Evolutionary conservation across 2,113 vertebrate species (phyloP).

Genomic region (Furnarius figulus): DNA sequence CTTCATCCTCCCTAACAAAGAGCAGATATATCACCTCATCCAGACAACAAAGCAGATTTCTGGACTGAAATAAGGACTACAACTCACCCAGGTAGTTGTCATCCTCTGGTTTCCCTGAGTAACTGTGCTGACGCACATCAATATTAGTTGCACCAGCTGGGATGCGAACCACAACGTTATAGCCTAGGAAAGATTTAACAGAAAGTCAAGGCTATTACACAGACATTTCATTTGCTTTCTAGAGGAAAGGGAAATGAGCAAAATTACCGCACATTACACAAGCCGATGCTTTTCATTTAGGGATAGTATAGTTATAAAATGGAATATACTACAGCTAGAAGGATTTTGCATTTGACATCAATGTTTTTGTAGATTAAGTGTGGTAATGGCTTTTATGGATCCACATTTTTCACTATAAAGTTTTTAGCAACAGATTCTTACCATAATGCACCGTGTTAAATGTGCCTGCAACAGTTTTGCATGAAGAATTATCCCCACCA

Average conservation of each 20-base stretch:
- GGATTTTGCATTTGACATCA: conserved; percentile 5
- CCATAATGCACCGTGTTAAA: conserved; percentile 95
- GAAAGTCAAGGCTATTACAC: conserved; percentile 5
- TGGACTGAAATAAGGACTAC: background rate
- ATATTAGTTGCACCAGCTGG: conserved; percentile 97
- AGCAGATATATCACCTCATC: background rate
- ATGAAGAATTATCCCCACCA: conserved; percentile 98
- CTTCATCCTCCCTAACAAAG: background rate
- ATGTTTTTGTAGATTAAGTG: conserved; percentile 25
- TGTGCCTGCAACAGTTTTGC: conserved; percentile 92
- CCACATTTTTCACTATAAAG: conserved; percentile 12
- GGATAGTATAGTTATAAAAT: background rate
- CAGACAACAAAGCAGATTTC: background rate
- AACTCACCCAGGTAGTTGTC: conserved; percentile 98
- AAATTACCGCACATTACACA: conserved; percentile 15
- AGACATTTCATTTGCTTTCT: conserved; percentile 2
- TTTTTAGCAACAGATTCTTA: conserved; percentile 73
- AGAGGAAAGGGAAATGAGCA: background rate
- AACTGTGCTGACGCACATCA: conserved; percentile 96
- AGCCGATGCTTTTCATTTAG: conserved; percentile 5
- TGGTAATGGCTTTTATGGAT: conserved; percentile 24
- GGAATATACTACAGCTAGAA: background rate
- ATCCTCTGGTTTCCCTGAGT: conserved; percentile 96
- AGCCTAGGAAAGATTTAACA: conserved; percentile 78
- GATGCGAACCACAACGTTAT: conserved; percentile 93